These are phyloP conservation scores for Craterocephalus amniculus DNA, from an alignment of 2,797 vertebrate genomes.

Conservation along the genomic window DNA sequence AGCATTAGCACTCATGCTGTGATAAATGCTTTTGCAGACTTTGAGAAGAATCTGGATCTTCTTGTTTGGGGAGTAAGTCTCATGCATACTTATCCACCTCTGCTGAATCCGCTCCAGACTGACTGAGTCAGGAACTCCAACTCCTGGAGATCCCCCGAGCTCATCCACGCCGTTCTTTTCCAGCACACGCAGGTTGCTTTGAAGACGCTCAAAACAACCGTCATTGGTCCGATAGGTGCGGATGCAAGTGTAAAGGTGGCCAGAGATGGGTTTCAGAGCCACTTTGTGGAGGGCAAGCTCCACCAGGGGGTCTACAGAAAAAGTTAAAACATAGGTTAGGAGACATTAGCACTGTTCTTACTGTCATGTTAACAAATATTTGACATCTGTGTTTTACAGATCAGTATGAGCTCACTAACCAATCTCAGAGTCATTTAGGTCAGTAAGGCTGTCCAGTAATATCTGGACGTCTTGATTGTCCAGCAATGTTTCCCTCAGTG, in stretches of 20 bases:
- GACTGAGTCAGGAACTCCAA: slow-evolving; percentile 76
- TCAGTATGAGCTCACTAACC: slow-evolving; percentile 69
- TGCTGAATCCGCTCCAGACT: slow-evolving; percentile 85
- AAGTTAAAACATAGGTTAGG: background rate
- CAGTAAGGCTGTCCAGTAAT: slow-evolving; percentile 76
- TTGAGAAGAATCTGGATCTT: slow-evolving; percentile 88
- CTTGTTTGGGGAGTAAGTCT: slow-evolving; percentile 87
- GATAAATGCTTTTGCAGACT: slow-evolving; percentile 89
- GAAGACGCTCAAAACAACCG: slow-evolving; percentile 73
- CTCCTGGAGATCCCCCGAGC: slow-evolving; percentile 74
- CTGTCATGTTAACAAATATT: background rate
- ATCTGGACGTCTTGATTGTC: slow-evolving; percentile 80
- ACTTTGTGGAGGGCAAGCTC: slow-evolving; percentile 87
- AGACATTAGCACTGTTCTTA: background rate
- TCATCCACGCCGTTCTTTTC: slow-evolving; percentile 64
- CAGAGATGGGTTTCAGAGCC: slow-evolving; percentile 83
- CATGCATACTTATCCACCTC: slow-evolving; percentile 83
- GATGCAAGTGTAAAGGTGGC: slow-evolving; percentile 82
- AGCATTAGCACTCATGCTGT: slow-evolving; percentile 83
- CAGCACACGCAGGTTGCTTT: slow-evolving; percentile 78
- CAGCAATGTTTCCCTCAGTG: slow-evolving; percentile 81
- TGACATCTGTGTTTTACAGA: background rate
- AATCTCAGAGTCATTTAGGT: slow-evolving; percentile 74
- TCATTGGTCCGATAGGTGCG: slow-evolving; percentile 68
- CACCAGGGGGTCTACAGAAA: slow-evolving; percentile 80